A percentile compares a stretch with the other conserved stretches of the same genome.
Evolutionary conservation across 2,113 vertebrate genomes (phyloP).

Genomic region (Cyanistes caeruleus): DNA sequence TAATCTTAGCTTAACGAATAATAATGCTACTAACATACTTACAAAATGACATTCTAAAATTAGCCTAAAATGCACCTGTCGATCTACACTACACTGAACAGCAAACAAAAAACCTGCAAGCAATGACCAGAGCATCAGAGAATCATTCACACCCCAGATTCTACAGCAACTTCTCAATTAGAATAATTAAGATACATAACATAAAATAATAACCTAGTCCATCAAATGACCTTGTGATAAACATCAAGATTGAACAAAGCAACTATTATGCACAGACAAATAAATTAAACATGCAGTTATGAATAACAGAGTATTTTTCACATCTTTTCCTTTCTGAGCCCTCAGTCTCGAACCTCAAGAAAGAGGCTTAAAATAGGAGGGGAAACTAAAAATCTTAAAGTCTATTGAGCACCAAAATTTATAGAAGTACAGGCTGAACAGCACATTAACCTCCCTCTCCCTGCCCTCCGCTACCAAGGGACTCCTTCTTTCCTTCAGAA

Average conservation of each 20-base stretch:
- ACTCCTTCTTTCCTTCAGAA: background rate
- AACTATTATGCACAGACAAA: background rate
- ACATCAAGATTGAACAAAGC: background rate
- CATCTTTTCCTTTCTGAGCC: background rate
- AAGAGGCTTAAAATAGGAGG: background rate
- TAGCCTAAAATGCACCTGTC: background rate
- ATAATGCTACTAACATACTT: background rate
- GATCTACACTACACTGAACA: background rate
- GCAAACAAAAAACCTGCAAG: background rate
- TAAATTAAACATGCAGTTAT: background rate
- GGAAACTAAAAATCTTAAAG: background rate
- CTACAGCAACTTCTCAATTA: background rate
- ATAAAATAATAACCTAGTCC: background rate
- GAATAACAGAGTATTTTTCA: background rate
- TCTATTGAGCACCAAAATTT: background rate
- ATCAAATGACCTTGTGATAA: background rate
- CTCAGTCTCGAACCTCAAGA: background rate
- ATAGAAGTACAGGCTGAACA: background rate
- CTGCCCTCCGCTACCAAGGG: background rate
- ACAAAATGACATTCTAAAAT: background rate
- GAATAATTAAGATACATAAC: background rate
- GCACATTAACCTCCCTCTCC: background rate
- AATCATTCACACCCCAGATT: background rate
- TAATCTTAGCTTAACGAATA: background rate
- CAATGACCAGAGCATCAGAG: background rate